Evolutionary conservation across 1,140 invertebrate genomes (phyloP), one percentile per base, ranked within the genome.

Genomic region (Triops longicaudatus): DNA sequence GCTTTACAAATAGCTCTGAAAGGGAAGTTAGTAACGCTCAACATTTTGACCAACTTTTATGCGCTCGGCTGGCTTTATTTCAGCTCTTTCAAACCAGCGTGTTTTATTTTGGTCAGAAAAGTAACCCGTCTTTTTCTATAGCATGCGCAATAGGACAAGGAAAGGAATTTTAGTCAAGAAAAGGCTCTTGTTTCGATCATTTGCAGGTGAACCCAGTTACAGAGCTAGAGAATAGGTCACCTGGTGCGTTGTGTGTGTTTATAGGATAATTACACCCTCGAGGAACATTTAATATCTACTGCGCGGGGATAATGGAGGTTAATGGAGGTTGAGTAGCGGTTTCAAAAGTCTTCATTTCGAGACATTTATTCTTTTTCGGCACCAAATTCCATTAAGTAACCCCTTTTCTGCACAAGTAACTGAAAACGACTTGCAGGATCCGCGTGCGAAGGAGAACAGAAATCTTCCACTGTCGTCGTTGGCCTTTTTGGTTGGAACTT

Each of bases 181-280:
- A 22, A 5, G 14, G 17, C 22, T 6, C 17, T n/a, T 63, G 14
- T 63, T 22, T 22, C 10, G 14, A 1, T 63, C 17, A 22, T 17
- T 63, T 63, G 50, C 50, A 17, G 50, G 50, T 63, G 50, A 63
- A 63, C 50, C 10, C n/a, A n/a, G 44, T 63, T 63, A 63, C 22
- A 63, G 50, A 63, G 50, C 6, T n/a, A 63, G 50, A 63, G 50
- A 63, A 63, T 63, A 63, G 50, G 50, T 63, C 50, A 63, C 50
- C 50, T 22, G 50, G 50, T 63, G 31, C 31, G 31, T 37, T 37
- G 31, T 37, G 50, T 63, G 50, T 63, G 50, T 63, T 63, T 63
- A 63, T 63, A 63, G 50, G 50, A 63, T 63, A 63, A 63, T 63
- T 63, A 63, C 50, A 22, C 50, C 50, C 50, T 63, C 14, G 14